A percentile compares a stretch with the other conserved stretches of the same genome.
These are phyloP conservation scores for Rhagoletis zephyria DNA, from an alignment of 1,140 invertebrate species.

Conservation along the genomic window DNA sequence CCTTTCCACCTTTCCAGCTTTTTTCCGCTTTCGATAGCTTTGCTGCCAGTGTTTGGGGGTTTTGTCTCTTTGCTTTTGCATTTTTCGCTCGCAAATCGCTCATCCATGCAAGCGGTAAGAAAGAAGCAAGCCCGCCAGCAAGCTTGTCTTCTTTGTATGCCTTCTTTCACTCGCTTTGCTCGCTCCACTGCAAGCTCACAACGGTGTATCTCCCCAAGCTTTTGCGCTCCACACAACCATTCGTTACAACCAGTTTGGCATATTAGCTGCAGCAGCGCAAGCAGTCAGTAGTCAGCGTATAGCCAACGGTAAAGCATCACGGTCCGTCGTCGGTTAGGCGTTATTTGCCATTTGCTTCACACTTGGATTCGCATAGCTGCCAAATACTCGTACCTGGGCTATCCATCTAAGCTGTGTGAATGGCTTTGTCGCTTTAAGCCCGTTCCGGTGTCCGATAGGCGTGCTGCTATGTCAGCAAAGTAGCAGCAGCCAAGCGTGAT, in stretches of 20 bases:
- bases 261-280: not conserved
- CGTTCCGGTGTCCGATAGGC: not conserved
- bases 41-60: not conserved
- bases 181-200: slow-evolving; percentile 15
- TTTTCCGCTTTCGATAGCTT: slow-evolving; percentile 28
- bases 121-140: not conserved
- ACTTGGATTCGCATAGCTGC: not conserved
- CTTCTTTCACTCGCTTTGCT: slow-evolving; percentile 33
- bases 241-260: not conserved
- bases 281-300: not conserved
- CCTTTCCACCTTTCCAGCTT: not conserved
- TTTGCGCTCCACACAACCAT: not conserved
- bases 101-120: not conserved
- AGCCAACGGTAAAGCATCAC: not conserved
- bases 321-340: too few relatives aligned
- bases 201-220: not conserved
- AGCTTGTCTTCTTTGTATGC: slow-evolving; percentile 25
- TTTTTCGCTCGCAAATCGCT: slow-evolving; percentile 2
- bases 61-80: not conserved
- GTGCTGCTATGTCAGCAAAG: not conserved
- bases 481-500: too few relatives aligned
- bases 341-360: not conserved
- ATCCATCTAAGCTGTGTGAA: not conserved
- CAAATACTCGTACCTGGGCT: not conserved
- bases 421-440: not conserved